Percentiles rank a stretch among this genome's conserved stretches.
Evolutionary conservation across 2,113 vertebrate genomes (phyloP).

Genomic region (Solea senegalensis): DNA sequence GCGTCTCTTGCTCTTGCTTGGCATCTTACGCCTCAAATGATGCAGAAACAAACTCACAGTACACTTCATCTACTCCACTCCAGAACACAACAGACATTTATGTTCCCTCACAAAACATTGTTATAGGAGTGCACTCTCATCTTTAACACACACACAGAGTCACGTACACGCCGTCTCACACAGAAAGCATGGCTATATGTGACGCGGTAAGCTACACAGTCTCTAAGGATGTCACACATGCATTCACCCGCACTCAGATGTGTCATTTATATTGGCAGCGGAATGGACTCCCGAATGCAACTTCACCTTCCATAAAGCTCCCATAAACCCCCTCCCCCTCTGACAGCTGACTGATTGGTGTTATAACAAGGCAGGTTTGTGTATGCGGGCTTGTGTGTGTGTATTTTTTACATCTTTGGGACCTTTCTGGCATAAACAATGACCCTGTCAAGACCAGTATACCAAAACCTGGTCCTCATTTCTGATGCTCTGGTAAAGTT

Average conservation of each 20-base stretch:
- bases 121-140: constrained; percentile 24
- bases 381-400: constrained; percentile 35
- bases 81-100: constrained; percentile 39
- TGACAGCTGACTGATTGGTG: constrained; percentile 75
- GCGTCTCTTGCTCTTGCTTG: constrained; percentile 47
- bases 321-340: constrained; percentile 66
- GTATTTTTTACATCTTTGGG: background rate
- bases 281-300: constrained; percentile 69
- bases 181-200: constrained; percentile 25
- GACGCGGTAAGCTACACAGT: constrained; percentile 43
- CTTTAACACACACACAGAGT: constrained; percentile 6
- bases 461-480: too few relatives aligned
- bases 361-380: constrained; percentile 64
- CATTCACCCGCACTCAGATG: constrained; percentile 29
- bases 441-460: background rate
- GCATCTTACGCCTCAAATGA: constrained; percentile 61
- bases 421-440: constrained; percentile 32
- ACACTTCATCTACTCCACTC: constrained; percentile 53
- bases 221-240: constrained; percentile 24
- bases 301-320: constrained; percentile 76
- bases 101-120: constrained; percentile 32
- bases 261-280: constrained; percentile 71
- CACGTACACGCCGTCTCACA: background rate
- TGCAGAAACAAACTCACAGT: constrained; percentile 63
- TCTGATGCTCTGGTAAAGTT: too few relatives aligned